Conservation (phyloP, 2,113 vertebrate genomes). For the Oriolus oriolus region DNA sequence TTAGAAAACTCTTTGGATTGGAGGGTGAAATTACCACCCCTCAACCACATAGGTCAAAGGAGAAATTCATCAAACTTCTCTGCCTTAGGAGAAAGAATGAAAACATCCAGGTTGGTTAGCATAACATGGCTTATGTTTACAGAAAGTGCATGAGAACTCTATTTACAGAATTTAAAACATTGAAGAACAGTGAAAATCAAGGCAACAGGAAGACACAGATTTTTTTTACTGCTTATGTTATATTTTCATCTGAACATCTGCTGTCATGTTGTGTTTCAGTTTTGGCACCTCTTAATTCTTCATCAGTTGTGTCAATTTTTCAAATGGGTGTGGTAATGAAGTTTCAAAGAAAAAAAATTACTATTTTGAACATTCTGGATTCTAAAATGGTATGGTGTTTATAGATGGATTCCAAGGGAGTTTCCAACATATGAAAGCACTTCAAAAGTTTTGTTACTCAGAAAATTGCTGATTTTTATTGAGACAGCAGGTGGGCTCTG, state of each 20-base stretch:
- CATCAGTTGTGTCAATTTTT: not conserved
- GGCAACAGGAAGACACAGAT: too few relatives aligned
- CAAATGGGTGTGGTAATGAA: not conserved
- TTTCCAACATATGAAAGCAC: not conserved
- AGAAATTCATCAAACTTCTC: too few relatives aligned
- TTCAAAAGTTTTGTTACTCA: not conserved
- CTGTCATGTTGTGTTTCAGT: not conserved
- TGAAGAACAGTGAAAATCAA: too few relatives aligned
- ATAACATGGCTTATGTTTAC: too few relatives aligned
- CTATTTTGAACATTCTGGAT: not conserved
- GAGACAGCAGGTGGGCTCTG: conserved; percentile 76
- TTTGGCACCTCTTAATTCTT: not conserved
- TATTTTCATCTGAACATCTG: not conserved
- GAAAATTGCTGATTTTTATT: conserved; percentile 83
- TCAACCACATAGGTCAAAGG: too few relatives aligned
- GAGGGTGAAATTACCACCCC: too few relatives aligned
- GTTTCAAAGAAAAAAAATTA: not conserved
- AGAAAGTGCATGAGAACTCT: too few relatives aligned
- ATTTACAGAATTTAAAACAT: too few relatives aligned
- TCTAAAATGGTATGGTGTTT: not conserved
- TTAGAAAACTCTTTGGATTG: too few relatives aligned
- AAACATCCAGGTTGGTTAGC: too few relatives aligned
- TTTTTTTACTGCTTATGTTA: not conserved
- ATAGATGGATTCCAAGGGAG: not conserved
- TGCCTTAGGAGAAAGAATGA: too few relatives aligned